phyloP scores from a whole-genome alignment of 2,888 invertebrate genomes.

The Tenthredo livida region DNA sequence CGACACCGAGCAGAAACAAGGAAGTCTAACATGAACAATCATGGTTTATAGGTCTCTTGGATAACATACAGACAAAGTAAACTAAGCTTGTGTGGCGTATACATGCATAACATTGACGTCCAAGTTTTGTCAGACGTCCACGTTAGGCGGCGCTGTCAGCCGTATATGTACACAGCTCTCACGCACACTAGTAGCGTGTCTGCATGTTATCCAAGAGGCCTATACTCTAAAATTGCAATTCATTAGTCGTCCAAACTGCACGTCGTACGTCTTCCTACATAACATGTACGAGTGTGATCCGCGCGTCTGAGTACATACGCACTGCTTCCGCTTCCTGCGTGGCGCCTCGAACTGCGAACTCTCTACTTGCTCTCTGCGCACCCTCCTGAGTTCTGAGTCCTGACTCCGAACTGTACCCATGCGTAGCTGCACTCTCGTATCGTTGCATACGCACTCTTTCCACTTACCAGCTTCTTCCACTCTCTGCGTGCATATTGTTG shows the following conservation, averaged over 20 bases:
- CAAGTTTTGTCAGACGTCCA: too few relatives aligned
- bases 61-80: too few relatives aligned
- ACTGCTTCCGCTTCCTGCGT: background rate
- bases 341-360: background rate
- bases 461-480: background rate
- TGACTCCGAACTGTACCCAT: background rate
- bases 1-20: conserved; percentile 18
- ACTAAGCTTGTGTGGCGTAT: too few relatives aligned
- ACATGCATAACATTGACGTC: too few relatives aligned
- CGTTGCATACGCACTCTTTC: background rate
- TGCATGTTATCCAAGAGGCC: too few relatives aligned
- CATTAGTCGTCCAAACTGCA: background rate
- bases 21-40: conserved; percentile 13
- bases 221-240: background rate
- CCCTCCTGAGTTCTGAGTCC: too few relatives aligned
- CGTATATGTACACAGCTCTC: too few relatives aligned
- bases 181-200: too few relatives aligned
- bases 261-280: background rate
- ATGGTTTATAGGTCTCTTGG: too few relatives aligned
- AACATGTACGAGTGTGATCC: background rate
- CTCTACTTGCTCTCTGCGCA: too few relatives aligned
- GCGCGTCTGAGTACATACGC: background rate
- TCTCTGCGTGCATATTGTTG: background rate
- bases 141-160: too few relatives aligned
- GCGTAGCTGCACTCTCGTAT: background rate